Percentiles rank a stretch among this genome's conserved stretches.
phyloP scores from a whole-genome alignment of 2,888 invertebrate species.

The Ephialtes manifestator region DNA sequence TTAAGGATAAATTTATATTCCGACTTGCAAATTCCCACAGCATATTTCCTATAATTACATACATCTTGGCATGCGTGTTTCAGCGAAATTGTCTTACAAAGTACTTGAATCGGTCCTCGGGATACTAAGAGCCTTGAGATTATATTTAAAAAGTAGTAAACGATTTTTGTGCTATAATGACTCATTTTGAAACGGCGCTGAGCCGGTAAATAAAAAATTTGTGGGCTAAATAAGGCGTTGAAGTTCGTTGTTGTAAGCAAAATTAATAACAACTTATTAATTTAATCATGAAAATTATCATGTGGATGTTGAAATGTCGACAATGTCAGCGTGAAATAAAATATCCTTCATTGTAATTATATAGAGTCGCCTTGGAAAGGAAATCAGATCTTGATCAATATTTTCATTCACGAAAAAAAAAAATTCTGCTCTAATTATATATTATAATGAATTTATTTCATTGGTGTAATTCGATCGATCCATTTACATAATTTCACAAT shows the following conservation, averaged over 20 bases:
- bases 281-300: no score
- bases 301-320: no score
- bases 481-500: not conserved
- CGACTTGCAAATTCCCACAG: slow-evolving; percentile 63
- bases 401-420: not conserved
- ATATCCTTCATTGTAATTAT: no score
- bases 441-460: not conserved
- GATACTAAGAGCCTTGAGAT: not conserved
- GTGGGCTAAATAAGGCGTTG: not conserved
- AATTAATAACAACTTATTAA: not conserved
- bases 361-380: no score
- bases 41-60: slow-evolving; percentile 61
- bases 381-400: no score
- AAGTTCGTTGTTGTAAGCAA: not conserved
- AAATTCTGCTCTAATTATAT: not conserved
- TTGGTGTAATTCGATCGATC: not conserved
- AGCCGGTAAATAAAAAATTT: not conserved
- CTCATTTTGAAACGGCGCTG: not conserved
- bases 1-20: slow-evolving; percentile 65
- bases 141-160: not conserved
- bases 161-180: not conserved
- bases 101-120: not conserved
- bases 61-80: slow-evolving; percentile 14
- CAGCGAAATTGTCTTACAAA: slow-evolving; percentile 41
- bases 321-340: not conserved